Base-by-base conservation (phyloP, 1,140 invertebrate genomes). In the Aphidius gifuensis region DNA sequence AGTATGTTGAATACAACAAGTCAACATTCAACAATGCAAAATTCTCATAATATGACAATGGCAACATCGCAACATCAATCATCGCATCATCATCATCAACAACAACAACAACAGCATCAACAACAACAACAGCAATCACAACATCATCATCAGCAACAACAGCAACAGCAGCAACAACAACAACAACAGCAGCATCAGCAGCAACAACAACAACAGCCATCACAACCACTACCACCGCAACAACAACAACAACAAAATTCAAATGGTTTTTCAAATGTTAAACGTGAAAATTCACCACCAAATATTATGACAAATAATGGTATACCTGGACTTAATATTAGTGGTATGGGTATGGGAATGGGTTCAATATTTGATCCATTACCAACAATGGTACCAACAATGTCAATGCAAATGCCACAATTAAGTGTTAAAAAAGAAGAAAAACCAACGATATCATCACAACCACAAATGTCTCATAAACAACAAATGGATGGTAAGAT, bases 291-390 rank as follows among this genome's bases (percentile, higher is more conserved):
- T 60, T 78, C 78, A 38, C 72, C 79, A 1, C 77, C 82, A 8
- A 84, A 81, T 66, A 82, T 83, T 68, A 57, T 82, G n/a, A 82
- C 80, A 49, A 81, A 79, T 58, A 83, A 84, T 57, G 80, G 82
- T 0, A 78, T 83, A 56, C 75, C 83, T 1, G 73, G 71, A 11
- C 62, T 75, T 3, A 76, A 69, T 38, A 73, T 80, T 58, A 62
- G 74, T n/a, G 75, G 80, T 8, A 77, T 76, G 45, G 81, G 85
- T 67, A 72, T 77, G 4, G 77, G 80, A 5, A 81, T 84, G 70
- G 71, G 81, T n/a, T 88, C 87, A 4, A 87, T 89, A 63, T 90
- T 89, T 64, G 87, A 89, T 74, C 85, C 87, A 0, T 58, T 86
- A 23, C 83, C 59, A 9, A 9, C 83, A 32, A 73, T 82, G 11